phyloP scores from a whole-genome alignment of 2,888 invertebrate species.

The Diloba caeruleocephala region DNA sequence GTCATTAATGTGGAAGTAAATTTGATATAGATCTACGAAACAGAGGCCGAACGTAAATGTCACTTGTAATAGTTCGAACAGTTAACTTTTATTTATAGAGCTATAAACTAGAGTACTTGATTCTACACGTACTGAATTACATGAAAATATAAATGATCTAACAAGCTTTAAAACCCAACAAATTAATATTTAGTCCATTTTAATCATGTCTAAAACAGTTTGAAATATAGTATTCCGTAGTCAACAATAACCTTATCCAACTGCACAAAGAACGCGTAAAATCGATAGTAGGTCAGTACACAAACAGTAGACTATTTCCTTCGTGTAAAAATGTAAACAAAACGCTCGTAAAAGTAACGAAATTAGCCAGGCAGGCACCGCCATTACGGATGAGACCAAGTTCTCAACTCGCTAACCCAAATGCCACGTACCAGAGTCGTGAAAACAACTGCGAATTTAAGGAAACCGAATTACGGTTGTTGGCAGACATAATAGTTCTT shows the following conservation, averaged over 20 bases:
- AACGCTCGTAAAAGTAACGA: slow-evolving; percentile 71
- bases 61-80: slow-evolving; percentile 34
- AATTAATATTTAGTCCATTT: slow-evolving; percentile 37
- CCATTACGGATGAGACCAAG: slow-evolving; percentile 55
- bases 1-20: slow-evolving; percentile 37
- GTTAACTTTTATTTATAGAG: slow-evolving; percentile 42
- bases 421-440: slow-evolving; percentile 52
- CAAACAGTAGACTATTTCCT: slow-evolving; percentile 68
- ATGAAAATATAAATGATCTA: slow-evolving; percentile 33
- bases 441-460: slow-evolving; percentile 53
- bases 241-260: slow-evolving; percentile 32
- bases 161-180: slow-evolving; percentile 15
- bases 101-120: slow-evolving; percentile 35
- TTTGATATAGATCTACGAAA: slow-evolving; percentile 38
- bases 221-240: slow-evolving; percentile 29
- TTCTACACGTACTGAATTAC: slow-evolving; percentile 31
- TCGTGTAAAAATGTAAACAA: slow-evolving; percentile 75
- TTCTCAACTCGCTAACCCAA: slow-evolving; percentile 58
- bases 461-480: slow-evolving; percentile 48
- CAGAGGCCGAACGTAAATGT: slow-evolving; percentile 44
- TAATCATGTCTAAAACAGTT: slow-evolving; percentile 25
- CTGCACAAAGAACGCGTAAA: slow-evolving; percentile 55
- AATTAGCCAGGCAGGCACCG: slow-evolving; percentile 66
- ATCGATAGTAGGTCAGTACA: slow-evolving; percentile 71
- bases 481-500: slow-evolving; percentile 48